phyloP scores from a whole-genome alignment of 1,140 invertebrate genomes.

The Drosophila subobscura region DNA sequence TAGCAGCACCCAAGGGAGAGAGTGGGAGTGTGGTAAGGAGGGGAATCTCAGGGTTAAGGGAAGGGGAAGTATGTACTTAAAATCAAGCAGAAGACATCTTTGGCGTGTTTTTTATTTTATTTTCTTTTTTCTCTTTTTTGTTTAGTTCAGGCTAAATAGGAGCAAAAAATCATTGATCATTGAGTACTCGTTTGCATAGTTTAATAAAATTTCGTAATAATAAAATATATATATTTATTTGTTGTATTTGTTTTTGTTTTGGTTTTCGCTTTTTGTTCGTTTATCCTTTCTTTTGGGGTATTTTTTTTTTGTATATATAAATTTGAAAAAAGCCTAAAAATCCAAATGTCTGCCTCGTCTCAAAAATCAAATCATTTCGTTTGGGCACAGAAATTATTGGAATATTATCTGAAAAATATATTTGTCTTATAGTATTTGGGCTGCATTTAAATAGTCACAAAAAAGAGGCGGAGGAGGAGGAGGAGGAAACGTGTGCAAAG shows the following conservation, averaged over 20 bases:
- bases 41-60: no score
- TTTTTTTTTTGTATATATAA: conserved; percentile 65
- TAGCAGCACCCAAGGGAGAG: background rate
- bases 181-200: conserved; percentile 76
- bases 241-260: conserved; percentile 34
- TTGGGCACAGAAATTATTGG: conserved; percentile 44
- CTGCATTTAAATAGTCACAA: conserved; percentile 11
- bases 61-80: conserved; percentile 60
- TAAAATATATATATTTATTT: conserved; percentile 73
- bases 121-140: conserved; percentile 26
- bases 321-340: conserved; percentile 80
- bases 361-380: conserved; percentile 68
- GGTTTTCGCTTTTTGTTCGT: conserved; percentile 24
- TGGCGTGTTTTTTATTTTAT: conserved; percentile 65
- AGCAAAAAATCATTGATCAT: conserved; percentile 63
- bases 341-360: conserved; percentile 49
- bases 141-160: conserved; percentile 76
- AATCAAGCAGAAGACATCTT: conserved; percentile 81
- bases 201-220: conserved; percentile 78
- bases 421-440: conserved; percentile 36
- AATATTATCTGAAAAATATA: conserved; percentile 38
- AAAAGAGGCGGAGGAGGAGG: conserved; percentile 14
- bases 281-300: conserved; percentile 11
- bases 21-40: background rate
- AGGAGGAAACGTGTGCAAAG: conserved; percentile 44